Base-by-base conservation (phyloP, 2,113 vertebrate genomes). In the Uria lomvia region DNA sequence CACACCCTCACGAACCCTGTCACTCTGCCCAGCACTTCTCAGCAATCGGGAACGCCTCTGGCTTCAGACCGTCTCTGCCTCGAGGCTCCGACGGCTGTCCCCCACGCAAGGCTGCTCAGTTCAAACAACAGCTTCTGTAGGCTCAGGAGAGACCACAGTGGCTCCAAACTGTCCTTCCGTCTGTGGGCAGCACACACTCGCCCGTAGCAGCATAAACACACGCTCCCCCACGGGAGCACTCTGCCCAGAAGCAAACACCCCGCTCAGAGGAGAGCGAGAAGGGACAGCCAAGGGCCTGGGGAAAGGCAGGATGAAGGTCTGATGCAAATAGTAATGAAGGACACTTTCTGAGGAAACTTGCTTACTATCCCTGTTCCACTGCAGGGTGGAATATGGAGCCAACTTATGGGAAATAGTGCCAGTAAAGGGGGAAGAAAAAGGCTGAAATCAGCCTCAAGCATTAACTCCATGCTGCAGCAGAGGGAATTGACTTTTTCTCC, bases 11-110 rank as follows among this genome's bases (percentile, higher is more conserved):
- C 0, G 18, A 94, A 94, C 70, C 17, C 58, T 0, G 0, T 52
- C 56, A 78, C 66, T 68, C 67, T 75, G 85, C 38, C 78, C 67
- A 38, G 29, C 24, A 18, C 15, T 68, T 40, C 80, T 72, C 50
- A 80, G 85, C 63, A 45, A 67, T 6, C 4, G 1, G 62, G 24
- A 88, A 76, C 2, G 4, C 30, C 47, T 29, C 76, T 4, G 4
- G 12, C 10, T 87, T 81, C 18, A 75, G 73, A 62, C 52, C 30
- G 38, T 38, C 12, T 67, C 45, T 81, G 65, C 40, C 92, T 49
- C 0, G 0, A 87, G 70, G 58, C 66, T 68, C 78, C 34, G 19
- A 74, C 7, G 1, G 0, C 68, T 20, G 26, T n/a, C 45, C 11
- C 18, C 47, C 0, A 0, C 5, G 23, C 67, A 47, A 87, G 56